Evolutionary conservation across 2,113 vertebrate genomes (phyloP), one percentile per base, ranked within the genome.

Genomic region (Mormoops blainvillei): DNA sequence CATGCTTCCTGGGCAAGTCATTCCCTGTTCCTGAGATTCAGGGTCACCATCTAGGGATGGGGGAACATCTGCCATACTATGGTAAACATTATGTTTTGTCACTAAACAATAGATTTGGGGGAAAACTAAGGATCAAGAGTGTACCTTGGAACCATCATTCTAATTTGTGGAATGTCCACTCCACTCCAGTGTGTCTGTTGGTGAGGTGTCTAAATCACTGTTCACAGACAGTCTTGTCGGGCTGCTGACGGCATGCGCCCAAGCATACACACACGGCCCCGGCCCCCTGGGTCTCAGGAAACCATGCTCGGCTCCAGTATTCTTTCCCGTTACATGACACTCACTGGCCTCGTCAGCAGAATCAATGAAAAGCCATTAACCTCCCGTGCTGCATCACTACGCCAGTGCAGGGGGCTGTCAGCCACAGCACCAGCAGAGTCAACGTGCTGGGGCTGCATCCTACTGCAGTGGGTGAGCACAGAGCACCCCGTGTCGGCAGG

Each of bases 321-420:
- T 85, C 81, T 86, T 76, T 84, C 76, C 8, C 82, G 86, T 86
- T 89, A 86, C 45, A 16, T 86, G 97, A 97, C 82, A 86, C 82
- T 71, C 3, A 1, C 48, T 22, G 26, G 71, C 52, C 87, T 80
- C 36, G 19, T 78, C 4, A 3, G 56, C 73, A 95, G 77, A 89
- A 97, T 97, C 97, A 48, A 67, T 96, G 96, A 89, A 96, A 92
- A 50, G 11, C 95, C 97, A 91, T 97, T 94, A 95, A 88, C 84
- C 2, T 94, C n/a, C 70, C 38, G 12, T 28, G 54, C 61, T 61
- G 83, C 54, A 52, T 73, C 87, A 19, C 68, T 3, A 6, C 18
- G 12, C 0, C 0, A 45, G 67, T 4, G 1, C 1, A 0, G n/a
- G n/a, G 28, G 50, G 74, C 70, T 84, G 68, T 48, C 24, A 15